A percentile compares a stretch with the other conserved stretches of the same genome.
Conservation (phyloP, 2,888 invertebrate species). For the Tuberolachnus salignus region DNA sequence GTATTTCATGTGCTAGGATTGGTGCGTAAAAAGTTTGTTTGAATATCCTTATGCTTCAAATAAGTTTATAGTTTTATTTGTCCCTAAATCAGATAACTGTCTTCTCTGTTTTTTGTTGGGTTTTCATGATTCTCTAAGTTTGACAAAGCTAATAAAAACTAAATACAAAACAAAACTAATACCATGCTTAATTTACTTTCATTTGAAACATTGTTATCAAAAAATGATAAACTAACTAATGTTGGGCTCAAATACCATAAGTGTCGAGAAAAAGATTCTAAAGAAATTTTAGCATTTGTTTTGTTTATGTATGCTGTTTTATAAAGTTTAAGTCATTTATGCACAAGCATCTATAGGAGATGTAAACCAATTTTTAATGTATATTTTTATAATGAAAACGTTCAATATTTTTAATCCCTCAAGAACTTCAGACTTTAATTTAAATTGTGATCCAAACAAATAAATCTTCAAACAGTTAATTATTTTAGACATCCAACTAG, state of each 20-base stretch:
- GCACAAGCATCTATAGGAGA: not conserved
- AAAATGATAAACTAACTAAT: slow-evolving; percentile 21
- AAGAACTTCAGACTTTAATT: slow-evolving; percentile 14
- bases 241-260: not conserved
- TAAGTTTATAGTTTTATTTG: slow-evolving; percentile 5
- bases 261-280: not conserved
- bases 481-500: not conserved
- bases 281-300: not conserved
- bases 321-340: not conserved
- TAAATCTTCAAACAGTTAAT: slow-evolving; percentile 9
- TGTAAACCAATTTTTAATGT: slow-evolving; percentile 4
- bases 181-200: no score
- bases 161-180: slow-evolving; percentile 10
- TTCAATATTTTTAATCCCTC: slow-evolving; percentile 23
- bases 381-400: not conserved
- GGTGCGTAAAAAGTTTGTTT: slow-evolving; percentile 30
- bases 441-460: not conserved
- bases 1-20: slow-evolving; percentile 12
- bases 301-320: not conserved
- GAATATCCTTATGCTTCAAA: slow-evolving; percentile 1
- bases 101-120: not conserved
- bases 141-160: slow-evolving; percentile 16
- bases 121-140: not conserved
- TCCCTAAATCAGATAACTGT: slow-evolving; percentile 5
- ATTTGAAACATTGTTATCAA: slow-evolving; percentile 22